These are phyloP conservation scores for Flabesymbios commensalis DNA, from an alignment of 2,888 invertebrate species.

Conservation along the genomic window DNA sequence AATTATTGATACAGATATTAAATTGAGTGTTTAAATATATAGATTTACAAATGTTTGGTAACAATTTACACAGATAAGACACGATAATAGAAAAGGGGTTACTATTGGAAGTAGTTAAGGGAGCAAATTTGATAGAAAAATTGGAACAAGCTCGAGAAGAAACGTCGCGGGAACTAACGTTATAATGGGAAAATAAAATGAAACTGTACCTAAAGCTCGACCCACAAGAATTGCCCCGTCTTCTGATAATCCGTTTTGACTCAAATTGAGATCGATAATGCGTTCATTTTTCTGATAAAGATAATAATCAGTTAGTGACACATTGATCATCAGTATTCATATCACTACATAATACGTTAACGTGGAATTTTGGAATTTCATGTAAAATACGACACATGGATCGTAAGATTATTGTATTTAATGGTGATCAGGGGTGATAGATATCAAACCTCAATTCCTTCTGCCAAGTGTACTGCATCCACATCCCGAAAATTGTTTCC, in stretches of 20 bases:
- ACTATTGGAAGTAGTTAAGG: not conserved
- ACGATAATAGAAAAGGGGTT: not conserved
- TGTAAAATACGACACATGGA: too few relatives aligned
- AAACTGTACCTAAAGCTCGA: constrained; percentile 44
- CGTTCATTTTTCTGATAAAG: constrained; percentile 35
- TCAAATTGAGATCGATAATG: constrained; percentile 46
- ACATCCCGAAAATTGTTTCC: constrained; percentile 45
- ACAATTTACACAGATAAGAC: too few relatives aligned
- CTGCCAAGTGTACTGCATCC: constrained; percentile 43
- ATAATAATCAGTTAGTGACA: not conserved
- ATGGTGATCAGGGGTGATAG: too few relatives aligned
- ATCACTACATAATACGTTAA: too few relatives aligned
- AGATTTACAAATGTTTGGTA: too few relatives aligned
- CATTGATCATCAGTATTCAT: too few relatives aligned
- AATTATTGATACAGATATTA: too few relatives aligned
- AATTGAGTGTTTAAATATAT: too few relatives aligned
- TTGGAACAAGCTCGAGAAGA: not conserved
- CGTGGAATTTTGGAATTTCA: not conserved
- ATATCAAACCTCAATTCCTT: constrained; percentile 43
- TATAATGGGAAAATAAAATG: not conserved
- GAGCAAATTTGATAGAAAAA: too few relatives aligned
- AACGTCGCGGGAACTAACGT: not conserved
- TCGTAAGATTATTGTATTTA: too few relatives aligned
- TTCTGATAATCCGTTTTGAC: constrained; percentile 51
- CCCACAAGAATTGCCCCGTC: constrained; percentile 47